These are phyloP conservation scores for Peromyscus attwateri DNA, from an alignment of 2,797 vertebrate genomes.

Conservation along the genomic window DNA sequence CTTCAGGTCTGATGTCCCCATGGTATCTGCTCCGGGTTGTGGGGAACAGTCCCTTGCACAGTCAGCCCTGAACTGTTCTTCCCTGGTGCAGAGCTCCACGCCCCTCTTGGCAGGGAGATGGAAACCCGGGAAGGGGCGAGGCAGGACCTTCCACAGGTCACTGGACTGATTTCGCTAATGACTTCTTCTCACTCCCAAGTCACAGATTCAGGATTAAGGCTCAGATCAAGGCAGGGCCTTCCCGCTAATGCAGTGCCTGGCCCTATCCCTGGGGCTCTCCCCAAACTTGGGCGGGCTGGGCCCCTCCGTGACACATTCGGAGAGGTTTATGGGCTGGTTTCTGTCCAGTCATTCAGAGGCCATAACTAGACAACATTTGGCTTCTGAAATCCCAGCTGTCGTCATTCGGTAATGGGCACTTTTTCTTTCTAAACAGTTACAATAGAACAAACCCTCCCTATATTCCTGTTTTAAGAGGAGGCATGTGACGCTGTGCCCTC, in stretches of 20 bases:
- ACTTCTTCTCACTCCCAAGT: slow-evolving; percentile 33
- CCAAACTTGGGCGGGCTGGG: not conserved
- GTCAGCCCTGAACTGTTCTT: not conserved
- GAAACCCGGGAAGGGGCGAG: not conserved
- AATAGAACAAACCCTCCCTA: not conserved
- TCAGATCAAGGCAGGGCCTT: not conserved
- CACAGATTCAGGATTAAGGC: not conserved
- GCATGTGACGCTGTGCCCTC: not conserved
- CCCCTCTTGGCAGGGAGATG: not conserved
- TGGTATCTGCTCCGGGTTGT: slow-evolving; percentile 68
- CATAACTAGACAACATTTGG: slow-evolving; percentile 26
- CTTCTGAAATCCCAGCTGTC: slow-evolving; percentile 47
- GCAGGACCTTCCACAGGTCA: not conserved
- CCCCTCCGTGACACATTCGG: not conserved
- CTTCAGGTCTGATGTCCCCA: slow-evolving; percentile 84
- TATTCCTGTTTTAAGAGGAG: slow-evolving; percentile 38
- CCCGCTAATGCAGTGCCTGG: not conserved
- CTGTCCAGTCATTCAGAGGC: not conserved
- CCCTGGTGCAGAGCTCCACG: not conserved
- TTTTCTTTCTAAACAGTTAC: slow-evolving; percentile 46
- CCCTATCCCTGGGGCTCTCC: not conserved
- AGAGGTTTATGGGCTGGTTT: not conserved
- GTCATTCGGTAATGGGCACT: not conserved
- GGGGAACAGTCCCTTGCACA: not conserved
- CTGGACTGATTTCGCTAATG: not conserved